Conservation (phyloP, 2,888 invertebrate species). For the Serripes groenlandicus region DNA sequence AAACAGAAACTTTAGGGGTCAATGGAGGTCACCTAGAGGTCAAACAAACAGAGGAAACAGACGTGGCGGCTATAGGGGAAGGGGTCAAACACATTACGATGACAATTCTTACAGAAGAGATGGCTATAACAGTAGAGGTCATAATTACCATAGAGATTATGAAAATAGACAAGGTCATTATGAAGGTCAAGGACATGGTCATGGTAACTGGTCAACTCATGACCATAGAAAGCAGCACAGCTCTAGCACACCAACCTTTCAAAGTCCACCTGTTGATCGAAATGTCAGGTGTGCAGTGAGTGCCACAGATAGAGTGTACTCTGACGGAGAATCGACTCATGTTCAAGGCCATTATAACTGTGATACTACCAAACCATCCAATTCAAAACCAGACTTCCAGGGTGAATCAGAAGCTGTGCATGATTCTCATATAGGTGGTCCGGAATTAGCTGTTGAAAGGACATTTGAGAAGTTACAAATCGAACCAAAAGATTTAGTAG, state of each 20-base stretch:
- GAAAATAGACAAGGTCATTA: background rate
- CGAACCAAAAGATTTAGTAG: background rate
- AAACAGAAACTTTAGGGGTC: conserved; percentile 1
- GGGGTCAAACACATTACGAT: background rate
- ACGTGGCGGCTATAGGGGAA: background rate
- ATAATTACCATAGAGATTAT: background rate
- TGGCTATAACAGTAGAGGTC: background rate
- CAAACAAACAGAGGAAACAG: conserved; percentile 10
- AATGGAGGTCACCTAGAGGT: conserved; percentile 14
- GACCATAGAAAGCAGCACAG: background rate
- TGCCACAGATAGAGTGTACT: background rate
- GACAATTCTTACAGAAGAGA: background rate
- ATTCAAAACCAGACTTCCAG: background rate
- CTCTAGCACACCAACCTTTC: background rate
- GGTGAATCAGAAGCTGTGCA: background rate
- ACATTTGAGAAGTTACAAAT: background rate
- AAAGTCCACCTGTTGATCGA: conserved; percentile 1
- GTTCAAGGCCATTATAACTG: background rate
- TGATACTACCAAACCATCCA: background rate
- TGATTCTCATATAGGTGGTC: background rate
- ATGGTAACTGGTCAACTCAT: background rate
- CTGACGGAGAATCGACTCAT: background rate
- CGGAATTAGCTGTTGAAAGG: background rate
- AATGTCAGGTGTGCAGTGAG: background rate
- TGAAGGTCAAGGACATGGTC: background rate